These are phyloP conservation scores for Lateolabrax maculatus DNA, from an alignment of 2,797 vertebrate species.

Conservation along the genomic window DNA sequence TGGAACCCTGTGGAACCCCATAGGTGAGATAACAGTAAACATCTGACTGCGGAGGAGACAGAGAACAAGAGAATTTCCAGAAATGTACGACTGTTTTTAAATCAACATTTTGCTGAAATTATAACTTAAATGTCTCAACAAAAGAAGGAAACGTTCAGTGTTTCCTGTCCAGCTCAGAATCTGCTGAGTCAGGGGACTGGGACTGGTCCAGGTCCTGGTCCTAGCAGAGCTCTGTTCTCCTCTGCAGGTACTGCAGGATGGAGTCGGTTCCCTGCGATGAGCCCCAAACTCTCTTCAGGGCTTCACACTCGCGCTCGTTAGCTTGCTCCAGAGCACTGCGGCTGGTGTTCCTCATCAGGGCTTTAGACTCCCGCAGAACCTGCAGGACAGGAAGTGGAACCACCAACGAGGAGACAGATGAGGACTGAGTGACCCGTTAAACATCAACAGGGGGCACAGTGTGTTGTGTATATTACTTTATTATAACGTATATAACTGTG, in stretches of 20 bases:
- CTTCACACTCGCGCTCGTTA: conserved; percentile 96
- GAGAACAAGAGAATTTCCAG: background rate
- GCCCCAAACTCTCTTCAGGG: conserved; percentile 97
- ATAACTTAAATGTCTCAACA: conserved; percentile 27
- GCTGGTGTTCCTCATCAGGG: conserved; percentile 92
- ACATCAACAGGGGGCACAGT: no score
- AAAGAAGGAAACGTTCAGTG: background rate
- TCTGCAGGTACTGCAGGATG: conserved; percentile 95
- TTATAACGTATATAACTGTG: no score
- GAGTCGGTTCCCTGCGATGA: conserved; percentile 96
- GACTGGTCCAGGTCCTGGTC: background rate
- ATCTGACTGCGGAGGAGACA: background rate
- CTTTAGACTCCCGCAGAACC: conserved; percentile 98
- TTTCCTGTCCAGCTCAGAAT: background rate
- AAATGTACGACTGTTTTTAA: background rate
- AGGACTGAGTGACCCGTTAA: no score
- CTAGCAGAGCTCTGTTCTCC: conserved; percentile 80
- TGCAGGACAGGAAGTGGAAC: conserved; percentile 62
- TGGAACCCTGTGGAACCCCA: conserved; percentile 1
- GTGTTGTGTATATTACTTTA: background rate
- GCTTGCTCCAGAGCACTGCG: conserved; percentile 93
- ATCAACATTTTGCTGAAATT: background rate
- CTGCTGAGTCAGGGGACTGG: background rate
- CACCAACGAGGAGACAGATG: background rate
- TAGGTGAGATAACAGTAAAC: background rate